These are phyloP conservation scores for Cheirogaleus major DNA, from an alignment of 2,797 vertebrate species.

Conservation along the genomic window DNA sequence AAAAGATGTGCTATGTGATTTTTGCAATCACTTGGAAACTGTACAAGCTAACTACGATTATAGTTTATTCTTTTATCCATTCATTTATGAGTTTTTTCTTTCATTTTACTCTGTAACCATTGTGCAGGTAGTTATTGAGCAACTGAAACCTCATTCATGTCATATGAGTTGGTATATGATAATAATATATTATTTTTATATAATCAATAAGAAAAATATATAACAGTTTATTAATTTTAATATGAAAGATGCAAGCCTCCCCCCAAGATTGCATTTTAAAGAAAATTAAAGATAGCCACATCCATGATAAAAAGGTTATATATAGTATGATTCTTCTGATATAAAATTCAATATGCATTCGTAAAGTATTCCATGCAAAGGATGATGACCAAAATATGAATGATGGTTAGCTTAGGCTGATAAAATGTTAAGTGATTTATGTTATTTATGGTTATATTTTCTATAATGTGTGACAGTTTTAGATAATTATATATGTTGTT, in stretches of 20 bases:
- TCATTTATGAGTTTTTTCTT: background rate
- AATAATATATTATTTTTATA: background rate
- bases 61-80: background rate
- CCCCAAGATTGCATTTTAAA: background rate
- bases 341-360: background rate
- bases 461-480: background rate
- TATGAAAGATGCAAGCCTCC: background rate
- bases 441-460: background rate
- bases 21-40: background rate
- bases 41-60: background rate
- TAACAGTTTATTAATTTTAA: background rate
- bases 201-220: background rate
- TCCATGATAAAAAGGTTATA: background rate
- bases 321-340: background rate
- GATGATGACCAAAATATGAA: background rate
- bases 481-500: background rate
- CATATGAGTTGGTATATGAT: background rate
- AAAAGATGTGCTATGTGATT: background rate
- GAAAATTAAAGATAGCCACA: background rate
- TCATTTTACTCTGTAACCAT: slow-evolving; percentile 30
- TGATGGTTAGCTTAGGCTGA: background rate
- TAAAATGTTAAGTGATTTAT: slow-evolving; percentile 14
- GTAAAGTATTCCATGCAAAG: slow-evolving; percentile 17
- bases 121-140: slow-evolving; percentile 17
- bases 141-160: background rate